Evolutionary conservation across 2,888 invertebrate genomes (phyloP).

Genomic region (Fissipunctia ypsillon): DNA sequence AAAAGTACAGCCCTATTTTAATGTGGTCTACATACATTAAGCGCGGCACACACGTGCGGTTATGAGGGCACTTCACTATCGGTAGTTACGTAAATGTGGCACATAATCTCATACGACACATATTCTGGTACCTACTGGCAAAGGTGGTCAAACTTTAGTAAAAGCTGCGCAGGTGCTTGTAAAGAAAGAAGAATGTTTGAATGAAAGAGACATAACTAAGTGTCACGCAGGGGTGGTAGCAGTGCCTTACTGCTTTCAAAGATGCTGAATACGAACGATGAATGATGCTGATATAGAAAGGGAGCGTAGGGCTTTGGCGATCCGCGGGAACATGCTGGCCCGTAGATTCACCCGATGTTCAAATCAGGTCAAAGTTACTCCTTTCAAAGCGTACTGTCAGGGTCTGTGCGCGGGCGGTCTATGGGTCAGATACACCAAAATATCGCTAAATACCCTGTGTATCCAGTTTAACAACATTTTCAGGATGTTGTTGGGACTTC

Average conservation of each 20-base stretch:
- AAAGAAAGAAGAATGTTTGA: background rate
- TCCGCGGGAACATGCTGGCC: too few species aligned
- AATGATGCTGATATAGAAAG: too few species aligned
- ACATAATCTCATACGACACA: conserved; percentile 46
- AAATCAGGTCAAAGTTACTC: too few species aligned
- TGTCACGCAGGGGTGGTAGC: background rate
- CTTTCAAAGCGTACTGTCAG: too few species aligned
- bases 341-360: too few species aligned
- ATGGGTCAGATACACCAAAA: too few species aligned
- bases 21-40: conserved; percentile 64
- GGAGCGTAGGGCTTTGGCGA: too few species aligned
- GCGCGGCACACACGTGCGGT: conserved; percentile 55
- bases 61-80: conserved; percentile 51
- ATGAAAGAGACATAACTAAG: background rate
- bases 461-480: too few species aligned
- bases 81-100: conserved; percentile 59
- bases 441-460: too few species aligned
- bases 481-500: too few species aligned
- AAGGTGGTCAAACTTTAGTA: conserved; percentile 25
- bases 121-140: background rate
- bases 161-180: background rate
- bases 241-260: background rate
- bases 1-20: conserved; percentile 59
- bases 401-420: too few species aligned
- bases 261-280: background rate